Conservation (phyloP, 2,888 invertebrate genomes). For the Melanargia galathea region DNA sequence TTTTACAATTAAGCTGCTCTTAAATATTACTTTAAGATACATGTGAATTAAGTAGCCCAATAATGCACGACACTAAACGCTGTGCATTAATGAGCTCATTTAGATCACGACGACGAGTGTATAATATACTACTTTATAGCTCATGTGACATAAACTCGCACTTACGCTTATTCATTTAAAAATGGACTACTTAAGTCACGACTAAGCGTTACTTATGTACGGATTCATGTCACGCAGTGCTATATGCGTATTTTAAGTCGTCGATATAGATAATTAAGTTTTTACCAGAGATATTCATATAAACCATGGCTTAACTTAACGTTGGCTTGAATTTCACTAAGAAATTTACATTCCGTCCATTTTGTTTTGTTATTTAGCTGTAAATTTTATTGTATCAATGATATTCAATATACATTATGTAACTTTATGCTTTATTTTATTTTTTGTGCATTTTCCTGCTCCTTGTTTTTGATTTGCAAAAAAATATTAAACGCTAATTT, state of each 20-base stretch:
- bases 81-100: too few relatives aligned
- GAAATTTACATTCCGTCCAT: slow-evolving; percentile 82
- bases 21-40: too few relatives aligned
- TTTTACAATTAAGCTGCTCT: slow-evolving; percentile 7
- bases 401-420: slow-evolving; percentile 73
- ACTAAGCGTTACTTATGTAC: too few relatives aligned
- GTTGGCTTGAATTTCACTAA: slow-evolving; percentile 61
- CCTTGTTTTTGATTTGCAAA: slow-evolving; percentile 30
- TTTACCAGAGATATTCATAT: slow-evolving; percentile 37
- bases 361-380: slow-evolving; percentile 77
- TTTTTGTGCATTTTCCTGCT: slow-evolving; percentile 42
- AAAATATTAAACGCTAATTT: slow-evolving; percentile 29
- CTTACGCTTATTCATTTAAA: neutral
- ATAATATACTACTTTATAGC: too few relatives aligned
- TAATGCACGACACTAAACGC: too few relatives aligned
- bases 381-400: slow-evolving; percentile 71
- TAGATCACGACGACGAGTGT: too few relatives aligned
- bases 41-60: too few relatives aligned
- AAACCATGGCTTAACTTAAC: slow-evolving; percentile 36
- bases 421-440: slow-evolving; percentile 65
- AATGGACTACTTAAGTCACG: neutral
- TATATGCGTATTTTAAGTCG: slow-evolving; percentile 3
- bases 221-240: too few relatives aligned
- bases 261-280: slow-evolving; percentile 22
- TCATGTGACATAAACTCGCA: neutral